Evolutionary conservation across 2,113 vertebrate species (phyloP), one percentile per base, ranked within the genome.

Genomic region (Ellobius talpinus): DNA sequence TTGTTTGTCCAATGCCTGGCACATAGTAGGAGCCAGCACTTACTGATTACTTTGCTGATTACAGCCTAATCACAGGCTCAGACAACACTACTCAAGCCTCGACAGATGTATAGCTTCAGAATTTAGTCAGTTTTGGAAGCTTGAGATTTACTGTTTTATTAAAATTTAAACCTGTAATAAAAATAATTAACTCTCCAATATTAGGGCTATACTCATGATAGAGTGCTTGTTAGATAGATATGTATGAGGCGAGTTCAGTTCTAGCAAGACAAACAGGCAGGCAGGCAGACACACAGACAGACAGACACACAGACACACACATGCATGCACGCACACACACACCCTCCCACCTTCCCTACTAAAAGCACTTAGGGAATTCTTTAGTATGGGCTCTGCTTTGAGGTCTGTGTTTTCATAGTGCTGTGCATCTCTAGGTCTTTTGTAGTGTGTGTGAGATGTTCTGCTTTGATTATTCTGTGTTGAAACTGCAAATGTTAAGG

Each of bases 401-500:
- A 68, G 29, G 33, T 94, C 39, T 33, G 17, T 86, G 8, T 42
- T 91, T 85, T 93, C 21, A 81, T 90, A 77, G 12, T 84, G 47
- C 23, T 77, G 50, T 29, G 77, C 11, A 24, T 88, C 66, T 58
- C 21, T 94, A 70, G 7, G 7, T 78, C 87, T 96, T 87, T 89
- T 89, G 50, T 39, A 70, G 58, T 89, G 0, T 93, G 90, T 74
- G 39, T 93, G 90, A 91, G 90, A 94, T 39, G 65, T 90, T 89
- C 55, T 84, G 5, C 68, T 87, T 87, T 94, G 26, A 23, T 94
- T 90, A 36, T 84, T 47, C 23, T 68, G 87, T 72, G 86, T 89
- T 94, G 52, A 36, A 84, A 95, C 82, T 66, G 31, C 55, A 96
- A 47, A 87, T 87, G 47, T 93, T 93, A 84, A 89, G 76, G n/a